Evolutionary conservation across 2,797 vertebrate species (phyloP), one percentile per base, ranked within the genome.

Genomic region (Taenioides sp.): DNA sequence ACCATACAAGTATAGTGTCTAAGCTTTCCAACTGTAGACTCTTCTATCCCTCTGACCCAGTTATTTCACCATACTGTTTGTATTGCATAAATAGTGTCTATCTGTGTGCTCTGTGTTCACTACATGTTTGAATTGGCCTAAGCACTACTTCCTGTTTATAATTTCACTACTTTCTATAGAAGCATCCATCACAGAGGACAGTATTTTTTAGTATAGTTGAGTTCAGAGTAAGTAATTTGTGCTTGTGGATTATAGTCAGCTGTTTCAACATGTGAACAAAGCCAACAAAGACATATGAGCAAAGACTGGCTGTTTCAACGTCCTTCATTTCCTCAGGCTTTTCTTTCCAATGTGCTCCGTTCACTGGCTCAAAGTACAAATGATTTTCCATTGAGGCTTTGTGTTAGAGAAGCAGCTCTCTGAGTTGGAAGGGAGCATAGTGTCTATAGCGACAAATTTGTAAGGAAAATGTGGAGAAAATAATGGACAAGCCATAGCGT

Each of bases 21-120:
- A 22, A 54, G 20, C 18, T 52, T 52, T 7, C 20, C 3, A 14
- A 47, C 43, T 54, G 52, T 52, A 50, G 49, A 37, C 34, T 34
- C 6, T 37, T 37, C 7, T 37, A 37, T 37, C 34, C 34, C 34
- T 10, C 9, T 82, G 88, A 89, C 89, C 86, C 75, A 80, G 70
- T 87, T 66, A 17, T 77, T 65, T 4, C 4, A 11, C 47, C 12
- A 57, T 16, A 40, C 25, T 72, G 71, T 83, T 71, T 74, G 71
- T 64, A 54, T 78, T 88, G 70, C 49, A 18, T 64, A 81, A 83
- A 73, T 47, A 67, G 47, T 47, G 20, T 67, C n/a, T 76, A 67
- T 57, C 37, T 55, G 23, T 71, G n/a, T 3, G 72, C 18, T 9
- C 34, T 23, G 64, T 67, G 34, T 78, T 81, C 16, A 59, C 43